Conservation (phyloP, 2,797 vertebrate genomes). For the Pristis pectinata region DNA sequence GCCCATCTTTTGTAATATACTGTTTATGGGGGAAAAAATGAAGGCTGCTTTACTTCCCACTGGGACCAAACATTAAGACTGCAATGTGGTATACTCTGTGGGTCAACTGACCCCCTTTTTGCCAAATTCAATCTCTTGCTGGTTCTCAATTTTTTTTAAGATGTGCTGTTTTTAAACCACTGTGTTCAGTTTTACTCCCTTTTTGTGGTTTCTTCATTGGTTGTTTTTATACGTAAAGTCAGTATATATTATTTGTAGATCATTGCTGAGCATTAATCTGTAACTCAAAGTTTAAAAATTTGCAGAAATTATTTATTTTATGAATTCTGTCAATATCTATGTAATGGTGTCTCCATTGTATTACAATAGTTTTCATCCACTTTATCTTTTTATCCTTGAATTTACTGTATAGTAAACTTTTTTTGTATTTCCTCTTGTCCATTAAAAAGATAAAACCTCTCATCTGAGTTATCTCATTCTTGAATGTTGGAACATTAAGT, state of each 20-base stretch:
- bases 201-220: neutral
- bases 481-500: neutral
- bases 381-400: neutral
- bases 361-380: conserved; percentile 18
- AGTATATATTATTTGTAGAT: conserved; percentile 27
- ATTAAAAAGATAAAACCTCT: conserved; percentile 14
- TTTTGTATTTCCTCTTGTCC: neutral
- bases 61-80: neutral
- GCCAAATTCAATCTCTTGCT: neutral
- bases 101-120: neutral
- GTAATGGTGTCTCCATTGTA: conserved; percentile 42
- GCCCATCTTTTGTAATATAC: neutral
- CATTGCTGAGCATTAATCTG: conserved; percentile 43
- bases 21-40: neutral
- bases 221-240: neutral
- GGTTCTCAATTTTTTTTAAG: neutral
- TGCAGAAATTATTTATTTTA: conserved; percentile 66
- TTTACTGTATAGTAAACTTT: neutral
- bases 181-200: conserved; percentile 28
- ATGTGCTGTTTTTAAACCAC: conserved; percentile 23
- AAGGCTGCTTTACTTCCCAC: conserved; percentile 6
- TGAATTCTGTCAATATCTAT: conserved; percentile 53
- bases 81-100: neutral
- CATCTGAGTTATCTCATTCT: neutral
- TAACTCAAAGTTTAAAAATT: conserved; percentile 49